Evolutionary conservation across 1,140 invertebrate genomes (phyloP).

Genomic region (Glomeris maerens): DNA sequence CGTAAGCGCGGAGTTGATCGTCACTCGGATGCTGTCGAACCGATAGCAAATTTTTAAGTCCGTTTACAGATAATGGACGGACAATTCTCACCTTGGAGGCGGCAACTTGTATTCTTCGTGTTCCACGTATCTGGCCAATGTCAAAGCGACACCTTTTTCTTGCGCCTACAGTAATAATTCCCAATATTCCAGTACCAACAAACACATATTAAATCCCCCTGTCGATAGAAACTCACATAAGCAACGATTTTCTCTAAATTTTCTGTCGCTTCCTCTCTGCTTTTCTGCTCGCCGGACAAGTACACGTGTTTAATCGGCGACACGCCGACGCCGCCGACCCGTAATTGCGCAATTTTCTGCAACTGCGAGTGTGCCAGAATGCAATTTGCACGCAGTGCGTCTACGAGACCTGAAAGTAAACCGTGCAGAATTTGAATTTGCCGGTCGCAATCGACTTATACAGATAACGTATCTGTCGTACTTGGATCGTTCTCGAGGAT

Average conservation of each 20-base stretch:
- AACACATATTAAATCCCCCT: too few species aligned
- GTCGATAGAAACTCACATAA: slow-evolving; percentile 33
- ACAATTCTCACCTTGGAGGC: slow-evolving; percentile 34
- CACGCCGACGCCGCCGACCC: slow-evolving; percentile 42
- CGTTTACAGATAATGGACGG: too few species aligned
- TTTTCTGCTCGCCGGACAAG: slow-evolving; percentile 37
- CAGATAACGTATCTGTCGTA: slow-evolving; percentile 14
- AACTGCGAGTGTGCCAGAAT: slow-evolving; percentile 21
- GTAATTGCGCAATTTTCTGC: slow-evolving; percentile 34
- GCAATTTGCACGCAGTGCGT: slow-evolving; percentile 19
- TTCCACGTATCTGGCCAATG: slow-evolving; percentile 46
- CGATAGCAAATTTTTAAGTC: too few species aligned
- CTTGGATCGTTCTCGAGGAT: slow-evolving; percentile 52
- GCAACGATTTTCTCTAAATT: slow-evolving; percentile 46
- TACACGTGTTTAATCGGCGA: slow-evolving; percentile 70
- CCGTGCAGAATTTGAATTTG: slow-evolving; percentile 3
- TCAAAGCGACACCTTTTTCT: slow-evolving; percentile 43
- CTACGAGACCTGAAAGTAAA: slow-evolving; percentile 15
- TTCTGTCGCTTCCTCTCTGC: slow-evolving; percentile 35
- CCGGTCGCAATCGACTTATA: neutral
- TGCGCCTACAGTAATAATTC: slow-evolving; percentile 35
- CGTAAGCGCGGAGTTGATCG: slow-evolving; percentile 42
- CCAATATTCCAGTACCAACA: neutral
- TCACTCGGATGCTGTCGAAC: slow-evolving; percentile 40
- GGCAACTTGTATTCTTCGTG: slow-evolving; percentile 43